Conservation (phyloP, 2,888 invertebrate species). For the Drosophila phalerata region DNA sequence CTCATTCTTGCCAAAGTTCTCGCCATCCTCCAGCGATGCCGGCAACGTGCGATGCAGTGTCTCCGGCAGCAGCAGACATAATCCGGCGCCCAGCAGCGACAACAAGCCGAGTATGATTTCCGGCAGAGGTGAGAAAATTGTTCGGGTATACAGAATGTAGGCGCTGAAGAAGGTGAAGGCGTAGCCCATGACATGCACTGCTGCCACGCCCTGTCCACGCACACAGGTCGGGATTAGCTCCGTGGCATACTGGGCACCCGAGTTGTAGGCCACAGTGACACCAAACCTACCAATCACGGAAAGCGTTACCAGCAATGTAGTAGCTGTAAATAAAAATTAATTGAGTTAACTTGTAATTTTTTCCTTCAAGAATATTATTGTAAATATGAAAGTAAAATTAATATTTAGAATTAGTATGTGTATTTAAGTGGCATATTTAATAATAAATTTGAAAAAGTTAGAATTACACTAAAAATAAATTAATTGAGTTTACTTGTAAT, state of each 20-base stretch:
- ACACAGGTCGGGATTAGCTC: slow-evolving; percentile 89
- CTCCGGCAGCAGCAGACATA: slow-evolving; percentile 88
- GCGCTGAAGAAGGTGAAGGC: slow-evolving; percentile 88
- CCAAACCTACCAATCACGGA: slow-evolving; percentile 87
- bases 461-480: too few species aligned
- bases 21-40: slow-evolving; percentile 87
- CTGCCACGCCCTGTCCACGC: slow-evolving; percentile 88
- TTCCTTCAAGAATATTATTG: too few species aligned
- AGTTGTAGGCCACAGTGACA: slow-evolving; percentile 88
- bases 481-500: too few species aligned
- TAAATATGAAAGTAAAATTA: too few species aligned
- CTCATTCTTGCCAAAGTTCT: slow-evolving; percentile 87
- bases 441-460: too few species aligned
- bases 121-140: slow-evolving; percentile 86
- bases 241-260: slow-evolving; percentile 88
- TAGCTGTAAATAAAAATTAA: too few species aligned
- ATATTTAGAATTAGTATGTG: too few species aligned
- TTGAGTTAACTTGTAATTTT: too few species aligned
- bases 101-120: slow-evolving; percentile 87
- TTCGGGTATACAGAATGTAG: slow-evolving; percentile 86
- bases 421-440: too few species aligned
- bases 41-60: slow-evolving; percentile 87
- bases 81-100: slow-evolving; percentile 86
- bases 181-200: slow-evolving; percentile 88
- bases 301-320: slow-evolving; percentile 84